phyloP scores from a whole-genome alignment of 2,888 invertebrate species.

The Lathronympha strigana region DNA sequence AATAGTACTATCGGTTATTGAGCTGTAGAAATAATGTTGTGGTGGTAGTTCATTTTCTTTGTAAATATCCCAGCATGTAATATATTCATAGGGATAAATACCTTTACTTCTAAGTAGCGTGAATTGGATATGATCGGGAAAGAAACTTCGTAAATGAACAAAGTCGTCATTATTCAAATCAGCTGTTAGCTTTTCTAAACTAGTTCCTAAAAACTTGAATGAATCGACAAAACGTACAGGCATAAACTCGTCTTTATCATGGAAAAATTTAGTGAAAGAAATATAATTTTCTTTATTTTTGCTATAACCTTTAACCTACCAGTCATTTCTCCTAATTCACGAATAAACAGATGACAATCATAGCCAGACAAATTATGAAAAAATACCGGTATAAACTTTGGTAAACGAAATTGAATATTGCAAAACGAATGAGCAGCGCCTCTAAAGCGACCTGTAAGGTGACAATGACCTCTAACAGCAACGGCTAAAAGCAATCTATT shows the following conservation, averaged over 20 bases:
- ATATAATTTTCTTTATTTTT: constrained; percentile 9
- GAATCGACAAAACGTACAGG: constrained; percentile 11
- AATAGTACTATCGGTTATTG: not conserved
- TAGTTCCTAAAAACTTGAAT: too few species aligned
- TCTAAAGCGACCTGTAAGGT: not conserved
- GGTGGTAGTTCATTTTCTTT: not conserved
- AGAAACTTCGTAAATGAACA: not conserved
- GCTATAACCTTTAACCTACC: not conserved
- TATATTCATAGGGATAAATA: too few species aligned
- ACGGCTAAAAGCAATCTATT: not conserved
- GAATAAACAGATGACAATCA: constrained; percentile 4
- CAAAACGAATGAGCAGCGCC: too few species aligned
- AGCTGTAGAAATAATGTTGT: not conserved
- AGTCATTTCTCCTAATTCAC: not conserved
- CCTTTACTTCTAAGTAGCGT: not conserved
- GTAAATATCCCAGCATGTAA: not conserved
- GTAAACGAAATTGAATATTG: not conserved
- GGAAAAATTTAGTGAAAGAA: constrained; percentile 1
- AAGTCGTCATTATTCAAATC: constrained; percentile 4
- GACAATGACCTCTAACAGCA: constrained; percentile 2
- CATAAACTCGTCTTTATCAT: not conserved
- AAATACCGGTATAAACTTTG: constrained; percentile 1
- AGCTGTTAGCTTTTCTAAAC: constrained; percentile 10
- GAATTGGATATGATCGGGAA: not conserved
- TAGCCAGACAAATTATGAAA: constrained; percentile 9